These are phyloP conservation scores for Scomberomorus guttatus DNA, from an alignment of 2,797 vertebrate genomes.

Conservation along the genomic window DNA sequence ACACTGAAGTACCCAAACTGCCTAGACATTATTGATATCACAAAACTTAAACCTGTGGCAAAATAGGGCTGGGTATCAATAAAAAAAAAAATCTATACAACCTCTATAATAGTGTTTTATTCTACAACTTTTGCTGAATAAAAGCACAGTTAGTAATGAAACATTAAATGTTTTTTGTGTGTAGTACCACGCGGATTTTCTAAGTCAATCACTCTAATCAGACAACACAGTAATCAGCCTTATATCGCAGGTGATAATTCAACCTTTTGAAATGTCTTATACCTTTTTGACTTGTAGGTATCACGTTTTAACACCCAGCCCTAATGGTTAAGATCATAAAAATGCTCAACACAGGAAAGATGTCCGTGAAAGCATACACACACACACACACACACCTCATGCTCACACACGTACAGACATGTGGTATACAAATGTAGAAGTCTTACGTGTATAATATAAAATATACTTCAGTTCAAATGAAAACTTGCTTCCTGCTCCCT, in stretches of 20 bases:
- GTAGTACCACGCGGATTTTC: slow-evolving; percentile 25
- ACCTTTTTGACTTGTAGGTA: not conserved
- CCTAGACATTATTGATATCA: slow-evolving; percentile 46
- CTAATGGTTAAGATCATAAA: slow-evolving; percentile 27
- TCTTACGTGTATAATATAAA: slow-evolving; percentile 55
- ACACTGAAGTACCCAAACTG: slow-evolving; percentile 48
- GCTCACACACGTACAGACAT: slow-evolving; percentile 25
- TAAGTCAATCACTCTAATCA: slow-evolving; percentile 18
- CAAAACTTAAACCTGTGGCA: slow-evolving; percentile 52
- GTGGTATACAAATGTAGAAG: slow-evolving; percentile 59
- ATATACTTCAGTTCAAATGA: slow-evolving; percentile 46
- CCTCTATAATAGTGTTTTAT: slow-evolving; percentile 21
- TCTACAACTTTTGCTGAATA: slow-evolving; percentile 13
- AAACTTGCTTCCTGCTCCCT: slow-evolving; percentile 22
- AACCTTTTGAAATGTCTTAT: not conserved
- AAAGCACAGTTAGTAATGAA: slow-evolving; percentile 40
- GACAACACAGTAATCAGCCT: slow-evolving; percentile 7
- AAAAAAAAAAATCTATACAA: not conserved
- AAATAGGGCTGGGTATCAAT: slow-evolving; percentile 21
- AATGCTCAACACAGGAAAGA: slow-evolving; percentile 43
- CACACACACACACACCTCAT: slow-evolving; percentile 41
- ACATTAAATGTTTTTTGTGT: not conserved
- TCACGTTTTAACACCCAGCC: slow-evolving; percentile 19
- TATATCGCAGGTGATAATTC: slow-evolving; percentile 1
- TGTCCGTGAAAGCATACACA: slow-evolving; percentile 37